A percentile compares a stretch with the other conserved stretches of the same genome.
phyloP scores from a whole-genome alignment of 2,113 vertebrate genomes.

The Oreochromis tanganicae region DNA sequence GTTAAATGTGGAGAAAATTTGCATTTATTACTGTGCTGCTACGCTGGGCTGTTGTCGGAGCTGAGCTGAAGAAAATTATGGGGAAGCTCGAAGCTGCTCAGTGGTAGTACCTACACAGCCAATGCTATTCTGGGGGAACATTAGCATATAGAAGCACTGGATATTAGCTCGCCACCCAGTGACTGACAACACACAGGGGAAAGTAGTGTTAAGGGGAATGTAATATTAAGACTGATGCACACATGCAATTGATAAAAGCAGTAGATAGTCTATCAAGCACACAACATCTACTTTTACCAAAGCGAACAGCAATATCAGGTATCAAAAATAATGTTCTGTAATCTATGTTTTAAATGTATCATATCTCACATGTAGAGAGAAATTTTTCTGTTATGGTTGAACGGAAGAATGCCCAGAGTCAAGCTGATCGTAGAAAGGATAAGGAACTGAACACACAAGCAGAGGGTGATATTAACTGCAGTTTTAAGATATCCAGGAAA shows the following conservation, averaged over 20 bases:
- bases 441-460: background rate
- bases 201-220: background rate
- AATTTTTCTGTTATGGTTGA: background rate
- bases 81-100: background rate
- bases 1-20: slow-evolving; percentile 23
- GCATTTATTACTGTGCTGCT: background rate
- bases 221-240: background rate
- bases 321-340: background rate
- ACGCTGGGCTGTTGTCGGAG: background rate
- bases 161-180: background rate
- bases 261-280: background rate
- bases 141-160: background rate
- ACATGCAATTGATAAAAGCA: background rate
- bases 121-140: background rate
- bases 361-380: background rate
- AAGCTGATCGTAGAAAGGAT: background rate
- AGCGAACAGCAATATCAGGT: background rate
- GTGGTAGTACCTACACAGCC: background rate
- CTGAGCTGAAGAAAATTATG: background rate
- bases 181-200: background rate
- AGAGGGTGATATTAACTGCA: background rate
- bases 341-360: background rate
- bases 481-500: background rate
- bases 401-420: background rate
- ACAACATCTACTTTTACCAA: background rate